A percentile compares a stretch with the other conserved stretches of the same genome.
Conservation (phyloP, 35 echinoderm and acorn worm genomes). For the Stichopus chloronotus region DNA sequence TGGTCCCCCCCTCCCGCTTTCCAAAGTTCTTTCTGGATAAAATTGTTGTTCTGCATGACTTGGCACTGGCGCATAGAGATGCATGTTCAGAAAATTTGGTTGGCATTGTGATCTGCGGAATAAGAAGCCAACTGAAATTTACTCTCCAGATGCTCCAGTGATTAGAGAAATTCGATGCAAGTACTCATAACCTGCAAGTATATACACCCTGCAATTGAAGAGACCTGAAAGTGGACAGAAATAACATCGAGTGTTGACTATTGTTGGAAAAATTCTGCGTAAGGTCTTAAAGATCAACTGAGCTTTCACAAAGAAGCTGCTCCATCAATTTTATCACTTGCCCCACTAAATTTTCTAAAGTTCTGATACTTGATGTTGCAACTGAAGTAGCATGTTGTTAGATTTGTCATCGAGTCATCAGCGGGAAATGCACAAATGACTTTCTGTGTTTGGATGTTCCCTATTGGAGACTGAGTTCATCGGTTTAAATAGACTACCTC, state of each 20-base stretch:
- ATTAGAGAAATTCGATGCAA: constrained; percentile 57
- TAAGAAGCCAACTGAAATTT: background rate
- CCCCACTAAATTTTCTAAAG: constrained; percentile 18
- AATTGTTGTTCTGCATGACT: background rate
- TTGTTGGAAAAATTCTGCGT: background rate
- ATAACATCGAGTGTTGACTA: background rate
- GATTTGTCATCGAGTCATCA: constrained; percentile 39
- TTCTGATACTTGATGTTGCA: constrained; percentile 47
- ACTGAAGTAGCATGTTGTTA: constrained; percentile 30
- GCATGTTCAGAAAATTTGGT: background rate
- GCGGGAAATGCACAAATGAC: constrained; percentile 51
- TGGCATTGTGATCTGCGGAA: constrained; percentile 17
- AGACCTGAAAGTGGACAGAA: constrained; percentile 19
- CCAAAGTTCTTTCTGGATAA: background rate
- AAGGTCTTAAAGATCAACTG: background rate
- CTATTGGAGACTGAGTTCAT: constrained; percentile 61
- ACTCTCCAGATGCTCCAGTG: constrained; percentile 62
- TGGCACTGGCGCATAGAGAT: background rate
- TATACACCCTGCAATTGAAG: constrained; percentile 31
- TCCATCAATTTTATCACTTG: background rate
- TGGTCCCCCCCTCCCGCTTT: background rate
- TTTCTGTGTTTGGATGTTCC: constrained; percentile 45
- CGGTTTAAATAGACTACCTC: constrained; percentile 62
- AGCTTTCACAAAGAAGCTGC: background rate
- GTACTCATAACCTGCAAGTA: constrained; percentile 71